Base-by-base conservation (phyloP, 2,888 invertebrate genomes). In the Netelia virgata region DNA sequence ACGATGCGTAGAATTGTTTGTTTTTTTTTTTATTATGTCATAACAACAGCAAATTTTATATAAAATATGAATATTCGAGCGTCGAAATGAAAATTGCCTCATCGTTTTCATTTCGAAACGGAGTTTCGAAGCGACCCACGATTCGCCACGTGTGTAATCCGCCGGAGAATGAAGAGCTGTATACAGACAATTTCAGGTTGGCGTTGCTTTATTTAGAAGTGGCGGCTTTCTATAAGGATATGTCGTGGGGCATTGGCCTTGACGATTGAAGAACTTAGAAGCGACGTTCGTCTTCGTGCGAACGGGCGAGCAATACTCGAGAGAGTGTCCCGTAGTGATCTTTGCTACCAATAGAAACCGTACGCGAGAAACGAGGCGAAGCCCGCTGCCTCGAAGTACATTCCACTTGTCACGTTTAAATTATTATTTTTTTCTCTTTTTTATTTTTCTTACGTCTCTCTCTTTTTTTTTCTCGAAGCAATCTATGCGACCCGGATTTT, bases 171-270 rank as follows among this genome's bases (percentile, higher is more conserved):
- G 16, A 16, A 18, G 11, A 57, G n/a, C n/a, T 59, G 9, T 14
- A 73, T 73, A 59, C 14, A 11, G 20, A 23, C 20, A 55, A 73
- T 59, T 59, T 47, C 3, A 43, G 47, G 1, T 47, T 47, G 59
- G 20, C 43, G 43, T 59, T 47, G 47, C 47, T 47, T 47, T 47
- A 47, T 47, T 10, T 47, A 10, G 47, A 47, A 47, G 47, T 14
- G 14, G 43, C 36, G 47, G 78, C 61, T 83, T 83, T 83, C 78
- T 55, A 73, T 63, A 61, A 74, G 78, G 55, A 69, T 74, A 47
- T 69, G 55, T 74, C 73, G 55, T 28, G 68, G 76, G 72, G 82
- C 77, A 78, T 74, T 73, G 73, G 78, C 73, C 77, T 69, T 83
- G 55, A 61, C 57, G 78, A 78, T 77, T 68, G 61, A 83, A 79